Conservation (phyloP, 1,140 invertebrate species). For the Drosophila suzukii region DNA sequence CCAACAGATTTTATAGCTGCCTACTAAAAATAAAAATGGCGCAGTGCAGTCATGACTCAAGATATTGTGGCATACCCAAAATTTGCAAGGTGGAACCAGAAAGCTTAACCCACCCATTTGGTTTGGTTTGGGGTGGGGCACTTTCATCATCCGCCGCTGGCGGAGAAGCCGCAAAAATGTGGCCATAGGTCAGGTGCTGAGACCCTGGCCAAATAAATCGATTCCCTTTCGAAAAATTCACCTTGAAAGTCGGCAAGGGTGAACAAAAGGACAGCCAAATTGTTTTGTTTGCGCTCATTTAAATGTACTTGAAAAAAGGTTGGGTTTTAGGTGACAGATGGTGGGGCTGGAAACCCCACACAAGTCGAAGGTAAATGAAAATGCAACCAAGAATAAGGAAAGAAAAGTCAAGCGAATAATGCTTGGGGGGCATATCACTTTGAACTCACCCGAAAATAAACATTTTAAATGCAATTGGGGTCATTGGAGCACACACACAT, state of each 20-base stretch:
- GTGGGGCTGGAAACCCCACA: constrained; percentile 17
- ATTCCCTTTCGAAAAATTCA: constrained; percentile 56
- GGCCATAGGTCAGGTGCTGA: constrained; percentile 46
- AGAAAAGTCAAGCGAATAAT: neutral
- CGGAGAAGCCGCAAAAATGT: constrained; percentile 61
- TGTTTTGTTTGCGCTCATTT: constrained; percentile 60
- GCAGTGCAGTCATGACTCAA: constrained; percentile 41
- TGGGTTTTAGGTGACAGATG: neutral
- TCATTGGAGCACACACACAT: constrained; percentile 17
- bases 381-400: constrained; percentile 37
- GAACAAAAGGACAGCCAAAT: constrained; percentile 58
- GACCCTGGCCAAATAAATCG: constrained; percentile 57
- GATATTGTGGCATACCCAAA: constrained; percentile 8
- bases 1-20: constrained; percentile 59
- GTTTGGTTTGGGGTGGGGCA: constrained; percentile 17
- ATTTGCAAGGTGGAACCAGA: constrained; percentile 12
- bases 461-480: constrained; percentile 17
- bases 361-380: constrained; percentile 24
- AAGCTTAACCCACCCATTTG: neutral
- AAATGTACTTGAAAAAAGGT: constrained; percentile 52
- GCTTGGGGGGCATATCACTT: constrained; percentile 25
- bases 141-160: constrained; percentile 40
- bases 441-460: neutral
- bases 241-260: constrained; percentile 46
- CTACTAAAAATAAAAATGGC: constrained; percentile 69